Base-by-base conservation (phyloP, 2,888 invertebrate genomes). In the Cheilosia vulpina region DNA sequence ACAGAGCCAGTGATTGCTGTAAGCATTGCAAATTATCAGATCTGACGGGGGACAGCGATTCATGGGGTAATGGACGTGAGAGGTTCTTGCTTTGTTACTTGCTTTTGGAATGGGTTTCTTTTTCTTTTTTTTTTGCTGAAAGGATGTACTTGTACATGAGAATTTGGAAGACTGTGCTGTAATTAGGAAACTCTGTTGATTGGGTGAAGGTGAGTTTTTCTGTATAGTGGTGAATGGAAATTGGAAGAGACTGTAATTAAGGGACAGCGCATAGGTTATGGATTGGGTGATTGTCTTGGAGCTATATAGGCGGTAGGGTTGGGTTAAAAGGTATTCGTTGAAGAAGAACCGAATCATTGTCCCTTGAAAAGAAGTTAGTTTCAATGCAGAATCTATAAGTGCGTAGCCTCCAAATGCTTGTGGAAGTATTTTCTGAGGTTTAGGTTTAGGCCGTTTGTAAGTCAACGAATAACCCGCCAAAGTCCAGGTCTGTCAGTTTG, bases 11-110 rank as follows among this genome's bases (percentile, higher is more conserved):
- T 38, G 38, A 38, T 38, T 13, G 71, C 24, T 24, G 19, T 50
- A n/a, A 50, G 50, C 9, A 50, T 50, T 50, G 45, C 43, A 55
- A 47, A 27, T 31, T 69, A 43, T 57, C 53, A 52, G 38, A 47
- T 50, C 24, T 24, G 43, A n/a, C 13, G 38, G 21, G 21, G 27
- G 27, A 24, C 31, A 55, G 27, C 31, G 55, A 15, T 21, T 57
- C 58, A 58, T 34, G 9, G 17, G 34, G 17, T 31, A 60, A 19
- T 60, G 21, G n/a, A 62, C 43, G 43, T 62, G 43, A 24, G 55
- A 15, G 43, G 17, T 43, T 13, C 3, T 9, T 62, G 6, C 45
- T 17, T 15, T 24, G 21, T 45, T 21, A 11, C 27, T n/a, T 43
- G 45, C 11, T 17, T 27, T 62, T 45, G 9, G 4, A 34, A 21